Evolutionary conservation across 2,888 invertebrate species (phyloP).

Genomic region (Odontocerum albicorne): DNA sequence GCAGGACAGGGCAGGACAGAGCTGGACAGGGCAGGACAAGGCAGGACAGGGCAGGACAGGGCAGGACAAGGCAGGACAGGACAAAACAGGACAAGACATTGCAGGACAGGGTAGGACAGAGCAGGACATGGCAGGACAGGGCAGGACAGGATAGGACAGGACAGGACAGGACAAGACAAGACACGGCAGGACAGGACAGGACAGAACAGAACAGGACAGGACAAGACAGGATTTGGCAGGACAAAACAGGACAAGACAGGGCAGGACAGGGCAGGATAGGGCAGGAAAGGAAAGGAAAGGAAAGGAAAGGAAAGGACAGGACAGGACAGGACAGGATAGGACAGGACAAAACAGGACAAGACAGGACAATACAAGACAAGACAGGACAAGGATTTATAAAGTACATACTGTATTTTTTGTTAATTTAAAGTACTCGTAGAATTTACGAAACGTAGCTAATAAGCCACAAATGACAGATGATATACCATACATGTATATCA

Average conservation of each 20-base stretch:
- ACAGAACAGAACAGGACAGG: slow-evolving; percentile 27
- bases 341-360: slow-evolving; percentile 21
- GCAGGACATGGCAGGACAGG: slow-evolving; percentile 25
- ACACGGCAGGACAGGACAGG: slow-evolving; percentile 26
- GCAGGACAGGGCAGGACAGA: slow-evolving; percentile 18
- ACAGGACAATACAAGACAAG: slow-evolving; percentile 23
- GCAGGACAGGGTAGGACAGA: slow-evolving; percentile 23
- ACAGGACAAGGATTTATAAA: slow-evolving; percentile 25
- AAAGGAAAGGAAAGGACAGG: slow-evolving; percentile 26
- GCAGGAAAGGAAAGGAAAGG: slow-evolving; percentile 21
- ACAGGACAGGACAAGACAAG: slow-evolving; percentile 26
- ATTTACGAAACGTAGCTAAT: too few relatives aligned
- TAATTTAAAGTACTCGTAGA: too few relatives aligned
- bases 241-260: slow-evolving; percentile 25
- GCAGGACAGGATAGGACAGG: slow-evolving; percentile 21
- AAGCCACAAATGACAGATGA: too few relatives aligned
- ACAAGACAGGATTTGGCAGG: slow-evolving; percentile 21
- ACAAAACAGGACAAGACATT: slow-evolving; percentile 12
- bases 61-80: slow-evolving; percentile 22
- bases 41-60: slow-evolving; percentile 25
- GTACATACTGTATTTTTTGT: too few relatives aligned
- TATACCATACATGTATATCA: too few relatives aligned
- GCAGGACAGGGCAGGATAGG: slow-evolving; percentile 17
- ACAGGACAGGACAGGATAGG: slow-evolving; percentile 24
- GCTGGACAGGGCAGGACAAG: slow-evolving; percentile 23